Evolutionary conservation across 2,888 invertebrate species (phyloP).

Genomic region (Biston betularia): DNA sequence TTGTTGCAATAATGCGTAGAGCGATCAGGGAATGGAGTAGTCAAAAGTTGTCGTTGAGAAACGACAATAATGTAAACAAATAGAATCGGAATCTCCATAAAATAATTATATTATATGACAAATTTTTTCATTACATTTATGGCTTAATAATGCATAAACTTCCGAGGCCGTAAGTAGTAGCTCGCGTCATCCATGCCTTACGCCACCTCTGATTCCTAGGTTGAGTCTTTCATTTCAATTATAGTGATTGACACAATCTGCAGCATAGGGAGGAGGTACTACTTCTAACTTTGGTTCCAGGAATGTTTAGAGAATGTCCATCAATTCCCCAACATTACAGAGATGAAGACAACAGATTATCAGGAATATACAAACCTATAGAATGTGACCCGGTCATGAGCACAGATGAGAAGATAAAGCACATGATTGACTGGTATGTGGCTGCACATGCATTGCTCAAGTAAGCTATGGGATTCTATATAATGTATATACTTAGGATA

Average conservation of each 20-base stretch:
- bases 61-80: too few relatives aligned
- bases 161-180: too few relatives aligned
- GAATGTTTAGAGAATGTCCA: conserved; percentile 91
- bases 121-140: too few relatives aligned
- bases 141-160: neutral
- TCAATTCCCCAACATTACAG: conserved; percentile 89
- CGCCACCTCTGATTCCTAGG: too few relatives aligned
- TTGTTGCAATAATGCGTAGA: too few relatives aligned
- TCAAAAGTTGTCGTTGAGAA: too few relatives aligned
- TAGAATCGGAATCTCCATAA: too few relatives aligned
- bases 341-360: conserved; percentile 86
- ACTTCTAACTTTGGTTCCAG: conserved; percentile 66
- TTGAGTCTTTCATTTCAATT: too few relatives aligned
- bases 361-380: conserved; percentile 92
- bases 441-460: conserved; percentile 87
- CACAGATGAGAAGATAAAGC: conserved; percentile 89
- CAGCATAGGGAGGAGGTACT: neutral
- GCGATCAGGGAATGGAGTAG: too few relatives aligned
- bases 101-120: too few relatives aligned
- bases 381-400: conserved; percentile 92
- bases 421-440: conserved; percentile 94
- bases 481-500: neutral
- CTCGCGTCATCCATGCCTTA: too few relatives aligned
- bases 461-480: conserved; percentile 67
- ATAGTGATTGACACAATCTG: neutral